Evolutionary conservation across 2,888 invertebrate species (phyloP).

Genomic region (Neoascia interrupta): DNA sequence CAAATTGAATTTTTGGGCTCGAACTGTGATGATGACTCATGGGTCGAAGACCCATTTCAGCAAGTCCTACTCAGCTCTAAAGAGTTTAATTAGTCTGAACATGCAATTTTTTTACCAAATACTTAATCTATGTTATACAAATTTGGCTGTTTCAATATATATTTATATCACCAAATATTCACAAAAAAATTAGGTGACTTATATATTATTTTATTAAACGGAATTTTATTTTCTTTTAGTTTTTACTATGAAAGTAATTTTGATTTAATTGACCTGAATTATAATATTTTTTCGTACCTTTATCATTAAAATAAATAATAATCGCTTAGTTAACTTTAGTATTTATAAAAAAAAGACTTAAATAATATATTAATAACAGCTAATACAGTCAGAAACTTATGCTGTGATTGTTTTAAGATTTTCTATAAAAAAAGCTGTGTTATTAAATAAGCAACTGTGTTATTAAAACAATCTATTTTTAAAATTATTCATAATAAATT

Average conservation of each 20-base stretch:
- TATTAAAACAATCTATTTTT: too few species aligned
- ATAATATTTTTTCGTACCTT: neutral
- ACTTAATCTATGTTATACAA: neutral
- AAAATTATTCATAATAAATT: too few species aligned
- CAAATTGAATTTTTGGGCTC: constrained; percentile 14
- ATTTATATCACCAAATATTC: too few species aligned
- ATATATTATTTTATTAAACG: neutral
- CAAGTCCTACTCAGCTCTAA: constrained; percentile 8
- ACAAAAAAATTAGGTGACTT: neutral
- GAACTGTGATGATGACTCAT: constrained; percentile 1
- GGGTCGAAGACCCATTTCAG: neutral
- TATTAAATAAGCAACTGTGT: neutral
- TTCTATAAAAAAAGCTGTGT: too few species aligned
- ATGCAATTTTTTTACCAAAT: neutral
- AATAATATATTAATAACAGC: too few species aligned
- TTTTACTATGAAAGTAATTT: neutral
- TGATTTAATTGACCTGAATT: neutral
- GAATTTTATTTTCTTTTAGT: neutral
- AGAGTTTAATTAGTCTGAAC: neutral
- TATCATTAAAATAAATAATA: too few species aligned
- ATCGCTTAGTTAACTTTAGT: too few species aligned
- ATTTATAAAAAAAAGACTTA: neutral
- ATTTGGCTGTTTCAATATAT: neutral
- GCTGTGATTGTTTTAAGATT: too few species aligned
- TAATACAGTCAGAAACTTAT: too few species aligned